Evolutionary conservation across 2,888 invertebrate genomes (phyloP).

Genomic region (Patella caerulea): DNA sequence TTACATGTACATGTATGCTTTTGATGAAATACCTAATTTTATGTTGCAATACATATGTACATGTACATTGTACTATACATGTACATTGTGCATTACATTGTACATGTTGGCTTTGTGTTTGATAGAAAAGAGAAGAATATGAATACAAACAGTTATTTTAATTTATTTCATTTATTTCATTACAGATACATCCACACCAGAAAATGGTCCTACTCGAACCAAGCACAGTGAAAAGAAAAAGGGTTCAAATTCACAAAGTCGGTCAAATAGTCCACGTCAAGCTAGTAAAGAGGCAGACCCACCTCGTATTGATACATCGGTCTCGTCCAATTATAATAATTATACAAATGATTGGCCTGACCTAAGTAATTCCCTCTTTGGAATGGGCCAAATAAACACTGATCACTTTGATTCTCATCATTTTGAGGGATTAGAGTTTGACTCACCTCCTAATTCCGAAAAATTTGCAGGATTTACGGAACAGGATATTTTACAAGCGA

Average conservation of each 20-base stretch:
- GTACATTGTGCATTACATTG: too few relatives aligned
- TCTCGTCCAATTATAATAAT: background rate
- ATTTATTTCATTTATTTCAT: background rate
- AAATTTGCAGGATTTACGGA: constrained; percentile 10
- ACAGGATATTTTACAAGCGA: constrained; percentile 23
- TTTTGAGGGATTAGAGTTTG: constrained; percentile 7
- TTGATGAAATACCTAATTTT: too few relatives aligned
- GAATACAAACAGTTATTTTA: too few relatives aligned
- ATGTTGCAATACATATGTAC: too few relatives aligned
- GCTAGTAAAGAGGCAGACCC: background rate
- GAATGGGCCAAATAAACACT: background rate
- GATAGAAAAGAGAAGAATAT: too few relatives aligned
- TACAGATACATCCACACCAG: background rate
- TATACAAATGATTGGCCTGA: constrained; percentile 1
- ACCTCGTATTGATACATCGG: background rate
- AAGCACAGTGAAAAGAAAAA: background rate
- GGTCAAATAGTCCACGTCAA: background rate
- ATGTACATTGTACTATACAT: too few relatives aligned
- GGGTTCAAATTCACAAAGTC: background rate
- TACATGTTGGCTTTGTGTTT: too few relatives aligned
- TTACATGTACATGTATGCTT: too few relatives aligned
- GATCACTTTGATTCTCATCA: constrained; percentile 10
- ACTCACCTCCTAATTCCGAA: background rate
- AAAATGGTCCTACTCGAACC: background rate
- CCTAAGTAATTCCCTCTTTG: background rate